phyloP scores from a whole-genome alignment of 2,888 invertebrate species.

The Brenthis ino region DNA sequence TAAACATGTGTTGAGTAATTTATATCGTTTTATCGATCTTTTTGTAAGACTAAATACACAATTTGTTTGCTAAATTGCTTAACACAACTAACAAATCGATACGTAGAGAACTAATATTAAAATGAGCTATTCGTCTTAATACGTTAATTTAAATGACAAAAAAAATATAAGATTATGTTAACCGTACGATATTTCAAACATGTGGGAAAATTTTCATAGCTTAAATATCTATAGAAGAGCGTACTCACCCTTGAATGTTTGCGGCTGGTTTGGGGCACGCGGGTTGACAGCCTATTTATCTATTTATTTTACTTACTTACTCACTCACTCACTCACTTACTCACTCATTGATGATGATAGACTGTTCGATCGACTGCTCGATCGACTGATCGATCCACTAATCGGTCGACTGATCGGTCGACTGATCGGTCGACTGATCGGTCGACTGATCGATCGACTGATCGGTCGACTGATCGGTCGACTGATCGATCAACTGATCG shows the following conservation, averaged over 20 bases:
- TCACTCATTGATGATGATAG: too few relatives aligned
- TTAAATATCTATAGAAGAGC: constrained; percentile 9
- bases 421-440: too few relatives aligned
- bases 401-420: too few relatives aligned
- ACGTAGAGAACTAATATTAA: constrained; percentile 1
- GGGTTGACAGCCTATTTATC: constrained; percentile 86
- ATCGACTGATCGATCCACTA: too few relatives aligned
- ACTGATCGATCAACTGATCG: too few relatives aligned
- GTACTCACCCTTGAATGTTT: constrained; percentile 82
- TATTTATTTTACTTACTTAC: too few relatives aligned
- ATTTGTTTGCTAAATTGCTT: constrained; percentile 24
- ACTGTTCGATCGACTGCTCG: too few relatives aligned
- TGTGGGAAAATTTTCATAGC: constrained; percentile 6
- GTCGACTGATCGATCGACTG: too few relatives aligned
- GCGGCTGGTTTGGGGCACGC: constrained; percentile 85
- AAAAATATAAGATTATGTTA: background rate
- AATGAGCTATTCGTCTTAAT: constrained; percentile 1
- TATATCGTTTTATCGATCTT: constrained; percentile 14
- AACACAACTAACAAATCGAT: constrained; percentile 8
- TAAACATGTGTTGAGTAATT: constrained; percentile 21
- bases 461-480: too few relatives aligned
- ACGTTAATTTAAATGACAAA: background rate
- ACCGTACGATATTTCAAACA: background rate
- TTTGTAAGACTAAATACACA: constrained; percentile 19
- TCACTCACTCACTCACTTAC: too few relatives aligned